Evolutionary conservation across 2,113 vertebrate genomes (phyloP).

Genomic region (Microcebus tavaratra): DNA sequence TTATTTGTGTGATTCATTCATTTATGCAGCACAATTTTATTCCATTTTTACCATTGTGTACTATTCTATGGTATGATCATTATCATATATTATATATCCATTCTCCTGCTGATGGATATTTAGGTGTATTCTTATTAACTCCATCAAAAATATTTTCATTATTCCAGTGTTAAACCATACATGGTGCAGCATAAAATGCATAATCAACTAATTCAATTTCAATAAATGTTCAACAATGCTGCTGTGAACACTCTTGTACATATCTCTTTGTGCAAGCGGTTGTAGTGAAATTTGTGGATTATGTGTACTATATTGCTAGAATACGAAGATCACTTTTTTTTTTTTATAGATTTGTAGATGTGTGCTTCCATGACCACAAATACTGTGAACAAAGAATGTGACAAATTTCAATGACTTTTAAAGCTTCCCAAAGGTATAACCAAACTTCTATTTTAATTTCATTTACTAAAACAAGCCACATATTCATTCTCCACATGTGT

Average conservation of each 20-base stretch:
- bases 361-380: neutral
- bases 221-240: neutral
- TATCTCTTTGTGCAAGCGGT: neutral
- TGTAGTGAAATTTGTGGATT: neutral
- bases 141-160: neutral
- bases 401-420: neutral
- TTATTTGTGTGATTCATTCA: neutral
- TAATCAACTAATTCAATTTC: neutral
- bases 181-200: neutral
- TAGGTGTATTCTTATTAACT: neutral
- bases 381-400: neutral
- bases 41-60: neutral
- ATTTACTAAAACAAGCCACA: neutral
- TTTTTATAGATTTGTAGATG: neutral
- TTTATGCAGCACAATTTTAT: neutral
- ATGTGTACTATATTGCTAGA: neutral
- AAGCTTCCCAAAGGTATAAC: neutral
- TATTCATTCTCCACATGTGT: neutral
- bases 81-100: neutral
- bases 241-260: neutral
- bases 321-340: neutral
- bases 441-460: neutral
- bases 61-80: neutral
- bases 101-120: neutral
- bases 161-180: neutral